phyloP scores from a whole-genome alignment of 2,888 invertebrate genomes.

The Himalopsyche anomala region DNA sequence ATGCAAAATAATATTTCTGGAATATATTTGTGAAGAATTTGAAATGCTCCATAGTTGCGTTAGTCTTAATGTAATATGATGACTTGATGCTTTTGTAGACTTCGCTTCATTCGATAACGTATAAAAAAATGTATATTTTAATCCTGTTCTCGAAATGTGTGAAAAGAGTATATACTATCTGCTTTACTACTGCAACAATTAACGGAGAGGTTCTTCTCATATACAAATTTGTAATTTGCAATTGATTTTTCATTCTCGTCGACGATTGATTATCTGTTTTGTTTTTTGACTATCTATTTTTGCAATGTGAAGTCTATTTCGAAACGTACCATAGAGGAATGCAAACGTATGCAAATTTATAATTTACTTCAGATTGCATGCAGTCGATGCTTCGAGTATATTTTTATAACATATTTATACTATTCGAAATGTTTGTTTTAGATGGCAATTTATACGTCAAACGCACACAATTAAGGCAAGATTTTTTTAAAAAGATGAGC shows the following conservation, averaged over 20 bases:
- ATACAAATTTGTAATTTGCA: background rate
- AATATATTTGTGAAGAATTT: conserved; percentile 27
- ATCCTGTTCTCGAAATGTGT: conserved; percentile 6
- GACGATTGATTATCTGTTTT: background rate
- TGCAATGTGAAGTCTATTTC: conserved; percentile 7
- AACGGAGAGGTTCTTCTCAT: background rate
- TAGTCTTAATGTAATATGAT: conserved; percentile 14
- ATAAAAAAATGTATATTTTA: conserved; percentile 7
- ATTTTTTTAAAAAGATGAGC: background rate
- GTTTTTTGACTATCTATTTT: conserved; percentile 17
- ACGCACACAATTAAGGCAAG: background rate
- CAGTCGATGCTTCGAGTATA: background rate
- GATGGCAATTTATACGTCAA: conserved; percentile 27
- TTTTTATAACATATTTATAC: conserved; percentile 27
- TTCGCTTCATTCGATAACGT: conserved; percentile 18
- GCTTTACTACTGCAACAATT: conserved; percentile 2
- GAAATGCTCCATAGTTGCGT: conserved; percentile 29
- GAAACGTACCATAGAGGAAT: background rate
- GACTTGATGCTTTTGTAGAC: conserved; percentile 36
- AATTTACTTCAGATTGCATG: conserved; percentile 34
- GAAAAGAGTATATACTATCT: background rate
- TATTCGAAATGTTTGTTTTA: conserved; percentile 24
- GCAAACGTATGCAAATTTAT: background rate
- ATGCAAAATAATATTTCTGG: conserved; percentile 13
- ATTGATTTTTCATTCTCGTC: background rate